Percentiles rank a stretch among this genome's conserved stretches.
Evolutionary conservation across 2,113 vertebrate genomes (phyloP).

Genomic region (Maccullochella peelii): DNA sequence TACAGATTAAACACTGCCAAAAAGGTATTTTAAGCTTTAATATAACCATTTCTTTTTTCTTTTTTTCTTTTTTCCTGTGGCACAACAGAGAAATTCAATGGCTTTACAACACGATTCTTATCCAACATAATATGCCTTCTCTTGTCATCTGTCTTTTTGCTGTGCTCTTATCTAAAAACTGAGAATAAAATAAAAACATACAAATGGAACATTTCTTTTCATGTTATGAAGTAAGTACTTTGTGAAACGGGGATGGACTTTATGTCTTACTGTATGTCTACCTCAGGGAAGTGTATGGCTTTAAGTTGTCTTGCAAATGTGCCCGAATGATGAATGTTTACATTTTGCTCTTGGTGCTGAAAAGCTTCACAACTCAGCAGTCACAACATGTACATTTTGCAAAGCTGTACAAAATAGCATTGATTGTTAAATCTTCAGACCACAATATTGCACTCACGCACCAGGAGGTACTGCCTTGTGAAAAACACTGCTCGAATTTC

Average conservation of each 20-base stretch:
- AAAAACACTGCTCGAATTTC: conserved; percentile 77
- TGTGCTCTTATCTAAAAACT: conserved; percentile 76
- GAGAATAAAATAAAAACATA: conserved; percentile 67
- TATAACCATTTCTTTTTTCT: conserved; percentile 61
- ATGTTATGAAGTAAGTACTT: conserved; percentile 37
- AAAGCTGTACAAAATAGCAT: conserved; percentile 85
- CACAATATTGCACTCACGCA: conserved; percentile 82
- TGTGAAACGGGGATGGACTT: conserved; percentile 37
- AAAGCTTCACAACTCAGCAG: conserved; percentile 84
- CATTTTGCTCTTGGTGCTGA: conserved; percentile 79
- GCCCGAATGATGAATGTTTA: conserved; percentile 77
- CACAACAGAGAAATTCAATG: conserved; percentile 76
- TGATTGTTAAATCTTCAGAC: conserved; percentile 84
- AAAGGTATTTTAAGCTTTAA: conserved; percentile 76
- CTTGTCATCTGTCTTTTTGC: conserved; percentile 52
- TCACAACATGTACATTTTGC: conserved; percentile 83
- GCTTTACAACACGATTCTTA: conserved; percentile 72
- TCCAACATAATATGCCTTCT: conserved; percentile 63
- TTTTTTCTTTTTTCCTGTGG: conserved; percentile 41
- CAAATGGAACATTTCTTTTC: conserved; percentile 49
- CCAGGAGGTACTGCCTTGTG: conserved; percentile 77
- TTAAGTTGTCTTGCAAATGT: conserved; percentile 79
- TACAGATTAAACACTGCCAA: conserved; percentile 70
- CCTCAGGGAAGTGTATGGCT: conserved; percentile 85
- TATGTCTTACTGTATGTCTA: conserved; percentile 69